A percentile compares a stretch with the other conserved stretches of the same genome.
These are phyloP conservation scores for Thalassarche chlororhynchos DNA, from an alignment of 2,113 vertebrate genomes.

Conservation along the genomic window DNA sequence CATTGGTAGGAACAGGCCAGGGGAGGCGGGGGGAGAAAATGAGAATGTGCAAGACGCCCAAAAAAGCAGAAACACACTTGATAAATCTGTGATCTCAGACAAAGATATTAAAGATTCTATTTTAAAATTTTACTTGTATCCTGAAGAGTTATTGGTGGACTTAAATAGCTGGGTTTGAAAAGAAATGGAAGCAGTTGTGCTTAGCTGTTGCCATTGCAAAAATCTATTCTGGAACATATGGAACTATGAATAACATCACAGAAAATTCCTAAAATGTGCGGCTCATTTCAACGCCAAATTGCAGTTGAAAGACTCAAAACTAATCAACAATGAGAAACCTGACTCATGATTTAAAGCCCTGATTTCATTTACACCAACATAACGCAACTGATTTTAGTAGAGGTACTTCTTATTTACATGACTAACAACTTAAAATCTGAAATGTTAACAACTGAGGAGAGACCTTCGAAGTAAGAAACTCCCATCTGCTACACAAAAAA, in stretches of 20 bases:
- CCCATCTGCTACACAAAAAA: neutral
- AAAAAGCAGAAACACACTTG: neutral
- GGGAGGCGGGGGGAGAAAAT: neutral
- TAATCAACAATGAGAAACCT: neutral
- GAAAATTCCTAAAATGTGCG: neutral
- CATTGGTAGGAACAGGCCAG: neutral
- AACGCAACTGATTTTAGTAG: neutral
- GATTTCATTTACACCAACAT: neutral
- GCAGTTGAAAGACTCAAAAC: neutral
- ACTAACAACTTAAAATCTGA: neutral
- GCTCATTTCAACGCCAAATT: neutral
- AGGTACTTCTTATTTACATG: neutral
- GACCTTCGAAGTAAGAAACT: neutral
- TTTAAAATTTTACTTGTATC: neutral
- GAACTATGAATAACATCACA: neutral
- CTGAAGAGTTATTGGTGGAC: neutral
- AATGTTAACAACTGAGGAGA: neutral
- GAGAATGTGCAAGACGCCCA: neutral
- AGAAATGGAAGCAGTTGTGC: neutral
- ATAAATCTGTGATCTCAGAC: neutral
- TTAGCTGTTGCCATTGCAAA: neutral
- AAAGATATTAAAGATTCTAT: neutral
- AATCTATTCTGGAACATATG: neutral
- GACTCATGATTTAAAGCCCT: neutral
- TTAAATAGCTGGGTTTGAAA: neutral